Conservation (phyloP, 2,888 invertebrate species). For the Bruchidius siliquastri region DNA sequence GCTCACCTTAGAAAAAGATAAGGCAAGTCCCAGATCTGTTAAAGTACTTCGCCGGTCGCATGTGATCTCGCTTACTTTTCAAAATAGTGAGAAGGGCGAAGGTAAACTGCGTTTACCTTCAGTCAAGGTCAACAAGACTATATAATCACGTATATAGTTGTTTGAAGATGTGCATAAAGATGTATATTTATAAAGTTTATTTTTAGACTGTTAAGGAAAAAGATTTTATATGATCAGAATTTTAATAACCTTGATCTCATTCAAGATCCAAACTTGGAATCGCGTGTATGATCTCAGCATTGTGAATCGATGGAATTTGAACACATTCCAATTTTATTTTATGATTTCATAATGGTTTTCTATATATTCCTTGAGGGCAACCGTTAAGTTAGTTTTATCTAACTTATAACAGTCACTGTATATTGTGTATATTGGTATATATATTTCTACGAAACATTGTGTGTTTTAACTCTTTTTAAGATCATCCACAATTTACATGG, state of each 20-base stretch:
- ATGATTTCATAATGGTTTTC: no score
- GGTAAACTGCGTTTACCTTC: constrained; percentile 31
- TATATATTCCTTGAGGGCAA: no score
- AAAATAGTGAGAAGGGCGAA: constrained; percentile 25
- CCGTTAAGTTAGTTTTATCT: no score
- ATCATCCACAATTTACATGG: no score
- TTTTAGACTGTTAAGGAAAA: not conserved
- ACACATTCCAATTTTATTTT: no score
- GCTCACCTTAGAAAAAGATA: constrained; percentile 40
- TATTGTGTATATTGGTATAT: no score
- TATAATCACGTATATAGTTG: constrained; percentile 21
- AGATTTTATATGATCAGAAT: not conserved
- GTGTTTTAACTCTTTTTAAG: no score
- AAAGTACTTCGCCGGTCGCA: constrained; percentile 41
- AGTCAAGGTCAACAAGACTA: constrained; percentile 32
- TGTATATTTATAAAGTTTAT: constrained; percentile 13
- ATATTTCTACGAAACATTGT: no score
- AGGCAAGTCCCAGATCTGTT: constrained; percentile 39
- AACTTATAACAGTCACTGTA: no score
- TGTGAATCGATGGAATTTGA: not conserved
- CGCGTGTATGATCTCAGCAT: not conserved
- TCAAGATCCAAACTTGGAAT: not conserved
- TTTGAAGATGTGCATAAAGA: constrained; percentile 10
- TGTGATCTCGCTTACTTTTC: constrained; percentile 24
- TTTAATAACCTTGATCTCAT: not conserved